Evolutionary conservation across 2,113 vertebrate species (phyloP).

Genomic region (Delphinus delphis): DNA sequence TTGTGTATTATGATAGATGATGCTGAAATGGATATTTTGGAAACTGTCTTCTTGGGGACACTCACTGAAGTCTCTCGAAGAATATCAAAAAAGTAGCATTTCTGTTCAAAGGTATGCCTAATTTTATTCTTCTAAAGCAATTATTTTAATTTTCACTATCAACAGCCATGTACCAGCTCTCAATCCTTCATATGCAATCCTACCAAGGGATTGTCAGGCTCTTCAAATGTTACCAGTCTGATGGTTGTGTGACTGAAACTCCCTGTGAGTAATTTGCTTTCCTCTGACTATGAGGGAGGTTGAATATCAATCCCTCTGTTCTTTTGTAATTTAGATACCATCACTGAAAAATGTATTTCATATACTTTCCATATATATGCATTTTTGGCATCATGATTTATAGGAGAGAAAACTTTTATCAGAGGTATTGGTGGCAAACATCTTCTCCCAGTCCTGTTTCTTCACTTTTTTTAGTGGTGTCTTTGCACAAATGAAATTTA

Average conservation of each 20-base stretch:
- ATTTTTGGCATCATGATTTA: not conserved
- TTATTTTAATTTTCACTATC: not conserved
- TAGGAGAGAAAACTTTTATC: not conserved
- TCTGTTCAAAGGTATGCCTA: not conserved
- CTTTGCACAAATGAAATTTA: constrained; percentile 24
- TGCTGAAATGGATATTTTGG: not conserved
- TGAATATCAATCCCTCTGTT: not conserved
- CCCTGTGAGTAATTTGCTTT: not conserved
- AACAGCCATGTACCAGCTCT: not conserved
- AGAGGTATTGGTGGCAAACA: not conserved
- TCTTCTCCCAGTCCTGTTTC: not conserved
- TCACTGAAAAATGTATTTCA: not conserved
- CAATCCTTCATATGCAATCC: not conserved
- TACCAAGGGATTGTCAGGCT: not conserved
- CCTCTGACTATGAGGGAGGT: not conserved
- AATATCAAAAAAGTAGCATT: not conserved
- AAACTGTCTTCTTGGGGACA: not conserved
- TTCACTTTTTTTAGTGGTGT: not conserved
- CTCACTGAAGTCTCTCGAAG: not conserved
- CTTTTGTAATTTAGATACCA: not conserved
- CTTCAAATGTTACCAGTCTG: not conserved
- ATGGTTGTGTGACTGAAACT: accelerated
- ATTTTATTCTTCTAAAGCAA: not conserved
- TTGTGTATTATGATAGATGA: not conserved
- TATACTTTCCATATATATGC: not conserved